Conservation (phyloP, 2,888 invertebrate genomes). For the Pyralis farinalis region DNA sequence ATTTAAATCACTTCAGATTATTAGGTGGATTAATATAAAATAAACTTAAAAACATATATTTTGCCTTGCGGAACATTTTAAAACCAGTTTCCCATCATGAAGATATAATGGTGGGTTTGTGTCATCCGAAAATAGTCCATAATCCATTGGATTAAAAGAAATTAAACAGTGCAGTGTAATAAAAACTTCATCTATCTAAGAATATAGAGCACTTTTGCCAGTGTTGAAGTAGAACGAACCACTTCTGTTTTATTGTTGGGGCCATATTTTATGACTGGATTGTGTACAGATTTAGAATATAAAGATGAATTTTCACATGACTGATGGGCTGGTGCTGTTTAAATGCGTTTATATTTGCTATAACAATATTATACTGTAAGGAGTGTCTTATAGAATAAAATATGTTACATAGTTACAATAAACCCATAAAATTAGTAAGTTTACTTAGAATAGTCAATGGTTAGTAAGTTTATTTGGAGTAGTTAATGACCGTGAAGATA, state of each 20-base stretch:
- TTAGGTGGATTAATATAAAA: not conserved
- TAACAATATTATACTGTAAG: too few relatives aligned
- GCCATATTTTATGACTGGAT: slow-evolving; percentile 79
- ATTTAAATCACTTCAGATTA: not conserved
- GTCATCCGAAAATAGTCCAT: slow-evolving; percentile 9
- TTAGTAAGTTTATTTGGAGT: too few relatives aligned
- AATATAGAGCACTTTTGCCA: slow-evolving; percentile 70
- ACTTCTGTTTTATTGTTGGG: slow-evolving; percentile 80
- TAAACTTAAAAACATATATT: not conserved
- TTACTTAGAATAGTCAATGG: too few relatives aligned
- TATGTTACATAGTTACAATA: too few relatives aligned
- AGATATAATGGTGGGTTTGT: not conserved
- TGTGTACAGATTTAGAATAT: slow-evolving; percentile 75
- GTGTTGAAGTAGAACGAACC: slow-evolving; percentile 65
- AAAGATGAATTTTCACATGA: slow-evolving; percentile 18
- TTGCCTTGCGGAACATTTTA: not conserved
- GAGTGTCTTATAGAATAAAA: too few relatives aligned
- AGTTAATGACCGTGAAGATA: too few relatives aligned
- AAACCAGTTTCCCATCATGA: slow-evolving; percentile 1
- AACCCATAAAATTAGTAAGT: too few relatives aligned
- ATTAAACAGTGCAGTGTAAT: slow-evolving; percentile 58
- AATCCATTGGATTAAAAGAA: slow-evolving; percentile 47
- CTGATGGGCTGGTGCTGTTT: not conserved
- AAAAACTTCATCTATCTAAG: slow-evolving; percentile 65
- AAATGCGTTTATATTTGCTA: slow-evolving; percentile 22